These are phyloP conservation scores for Seriola quinqueradiata DNA, from an alignment of 2,113 vertebrate species.

Conservation along the genomic window DNA sequence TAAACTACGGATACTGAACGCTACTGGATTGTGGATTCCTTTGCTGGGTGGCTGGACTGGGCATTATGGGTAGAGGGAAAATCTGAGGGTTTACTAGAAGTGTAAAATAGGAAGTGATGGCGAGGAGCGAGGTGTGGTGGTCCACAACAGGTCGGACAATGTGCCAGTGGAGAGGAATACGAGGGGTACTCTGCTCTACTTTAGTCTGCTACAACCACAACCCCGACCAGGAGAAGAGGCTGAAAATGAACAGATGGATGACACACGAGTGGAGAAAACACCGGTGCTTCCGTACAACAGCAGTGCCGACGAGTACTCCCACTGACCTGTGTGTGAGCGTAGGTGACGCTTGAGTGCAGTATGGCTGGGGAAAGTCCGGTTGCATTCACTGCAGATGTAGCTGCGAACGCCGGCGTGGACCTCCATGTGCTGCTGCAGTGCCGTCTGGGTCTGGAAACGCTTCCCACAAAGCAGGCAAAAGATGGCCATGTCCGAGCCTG, in stretches of 20 bases:
- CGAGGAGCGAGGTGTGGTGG: not conserved
- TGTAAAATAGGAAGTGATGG: not conserved
- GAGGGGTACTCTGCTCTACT: not conserved
- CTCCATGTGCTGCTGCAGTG: conserved; percentile 99
- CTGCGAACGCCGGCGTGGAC: conserved; percentile 97
- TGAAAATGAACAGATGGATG: not conserved
- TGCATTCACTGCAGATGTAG: conserved; percentile 99
- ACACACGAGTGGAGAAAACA: not conserved
- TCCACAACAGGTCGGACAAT: not conserved
- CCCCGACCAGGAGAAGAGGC: not conserved
- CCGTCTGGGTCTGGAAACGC: conserved; percentile 96
- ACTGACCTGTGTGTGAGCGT: conserved; percentile 96
- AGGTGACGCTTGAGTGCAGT: conserved; percentile 98
- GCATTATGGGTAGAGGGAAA: not conserved
- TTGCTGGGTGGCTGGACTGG: not conserved
- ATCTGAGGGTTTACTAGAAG: not conserved
- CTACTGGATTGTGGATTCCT: not conserved
- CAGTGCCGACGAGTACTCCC: not conserved
- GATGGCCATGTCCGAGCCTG: conserved; percentile 98
- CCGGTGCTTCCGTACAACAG: not conserved
- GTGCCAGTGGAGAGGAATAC: not conserved
- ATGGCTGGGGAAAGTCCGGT: conserved; percentile 99
- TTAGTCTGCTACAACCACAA: not conserved
- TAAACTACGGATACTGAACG: not conserved
- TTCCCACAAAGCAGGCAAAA: conserved; percentile 99